A percentile compares a stretch with the other conserved stretches of the same genome.
These are phyloP conservation scores for Iguana delicatissima DNA, from an alignment of 2,797 vertebrate species.

Conservation along the genomic window DNA sequence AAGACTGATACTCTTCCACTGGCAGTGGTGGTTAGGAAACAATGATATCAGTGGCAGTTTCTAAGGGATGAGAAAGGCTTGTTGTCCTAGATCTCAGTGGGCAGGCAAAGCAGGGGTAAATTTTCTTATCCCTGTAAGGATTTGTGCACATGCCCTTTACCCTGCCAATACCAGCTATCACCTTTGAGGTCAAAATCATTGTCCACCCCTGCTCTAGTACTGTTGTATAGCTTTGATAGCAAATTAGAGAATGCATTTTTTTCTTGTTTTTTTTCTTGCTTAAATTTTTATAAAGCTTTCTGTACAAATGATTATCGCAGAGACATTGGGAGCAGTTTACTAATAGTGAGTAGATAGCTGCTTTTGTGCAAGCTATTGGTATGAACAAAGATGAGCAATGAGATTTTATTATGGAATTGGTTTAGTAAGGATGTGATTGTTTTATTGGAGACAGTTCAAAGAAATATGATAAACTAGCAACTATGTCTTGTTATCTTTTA, in stretches of 20 bases:
- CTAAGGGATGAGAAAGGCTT: neutral
- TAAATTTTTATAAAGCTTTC: neutral
- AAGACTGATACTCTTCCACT: neutral
- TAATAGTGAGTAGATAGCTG: neutral
- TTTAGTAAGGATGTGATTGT: neutral
- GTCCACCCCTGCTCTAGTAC: neutral
- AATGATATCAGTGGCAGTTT: neutral
- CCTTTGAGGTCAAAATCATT: neutral
- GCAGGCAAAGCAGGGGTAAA: neutral
- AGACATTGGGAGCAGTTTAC: conserved; percentile 32
- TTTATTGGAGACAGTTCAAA: neutral
- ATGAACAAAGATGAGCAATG: neutral
- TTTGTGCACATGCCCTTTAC: neutral
- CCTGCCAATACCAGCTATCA: neutral
- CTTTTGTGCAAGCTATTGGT: neutral
- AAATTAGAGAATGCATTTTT: neutral
- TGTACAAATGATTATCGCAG: conserved; percentile 23
- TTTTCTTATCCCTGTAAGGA: neutral
- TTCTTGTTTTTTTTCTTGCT: neutral
- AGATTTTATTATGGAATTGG: neutral
- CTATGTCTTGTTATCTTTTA: neutral
- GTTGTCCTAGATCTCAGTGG: neutral
- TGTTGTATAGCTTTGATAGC: neutral
- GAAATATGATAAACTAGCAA: neutral
- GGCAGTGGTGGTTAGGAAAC: neutral